phyloP scores from a whole-genome alignment of 2,888 invertebrate species.

The Dynastes tityus region DNA sequence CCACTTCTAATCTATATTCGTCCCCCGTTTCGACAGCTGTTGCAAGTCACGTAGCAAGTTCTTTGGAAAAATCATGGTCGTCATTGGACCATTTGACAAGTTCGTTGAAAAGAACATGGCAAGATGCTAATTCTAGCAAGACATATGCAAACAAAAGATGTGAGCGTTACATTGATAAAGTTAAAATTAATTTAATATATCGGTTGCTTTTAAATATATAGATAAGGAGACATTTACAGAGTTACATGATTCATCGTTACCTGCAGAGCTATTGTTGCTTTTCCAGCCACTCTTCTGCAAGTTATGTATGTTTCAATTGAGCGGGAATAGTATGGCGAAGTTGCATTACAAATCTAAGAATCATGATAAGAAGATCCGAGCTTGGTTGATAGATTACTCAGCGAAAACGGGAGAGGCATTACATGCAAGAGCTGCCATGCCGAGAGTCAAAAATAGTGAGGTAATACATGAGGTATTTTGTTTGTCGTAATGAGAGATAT shows the following conservation, averaged over 20 bases:
- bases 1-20: neutral
- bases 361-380: conserved; percentile 72
- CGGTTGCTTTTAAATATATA: conserved; percentile 16
- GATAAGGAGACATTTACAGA: conserved; percentile 63
- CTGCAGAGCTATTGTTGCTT: conserved; percentile 69
- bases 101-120: neutral
- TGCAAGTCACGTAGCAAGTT: neutral
- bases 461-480: neutral
- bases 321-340: conserved; percentile 70
- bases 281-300: conserved; percentile 73
- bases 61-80: neutral
- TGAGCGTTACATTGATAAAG: neutral
- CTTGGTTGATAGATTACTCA: conserved; percentile 70
- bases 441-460: conserved; percentile 55
- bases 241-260: conserved; percentile 65
- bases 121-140: neutral
- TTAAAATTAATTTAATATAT: neutral
- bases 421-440: conserved; percentile 64
- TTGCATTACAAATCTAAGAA: conserved; percentile 74
- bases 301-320: conserved; percentile 71
- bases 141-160: neutral
- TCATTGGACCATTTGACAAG: neutral
- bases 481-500: too few species aligned
- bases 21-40: too few species aligned
- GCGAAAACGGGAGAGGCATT: conserved; percentile 68